These are phyloP conservation scores for Mormyrus lacerda DNA, from an alignment of 2,113 vertebrate genomes.

Conservation along the genomic window DNA sequence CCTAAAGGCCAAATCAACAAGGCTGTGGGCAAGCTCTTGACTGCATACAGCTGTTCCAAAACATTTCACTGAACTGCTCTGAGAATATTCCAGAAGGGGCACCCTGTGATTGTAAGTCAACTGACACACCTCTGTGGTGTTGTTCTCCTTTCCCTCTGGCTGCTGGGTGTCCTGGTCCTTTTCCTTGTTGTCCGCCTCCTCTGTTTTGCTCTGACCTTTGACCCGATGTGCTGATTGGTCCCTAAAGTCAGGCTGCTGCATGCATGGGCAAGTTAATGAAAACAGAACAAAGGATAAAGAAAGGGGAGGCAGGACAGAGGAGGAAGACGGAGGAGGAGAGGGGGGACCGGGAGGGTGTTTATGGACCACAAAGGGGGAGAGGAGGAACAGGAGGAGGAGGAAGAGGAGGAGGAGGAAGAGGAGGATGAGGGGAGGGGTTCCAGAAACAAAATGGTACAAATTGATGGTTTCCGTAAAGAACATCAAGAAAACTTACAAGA, in stretches of 20 bases:
- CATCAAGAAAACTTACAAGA: slow-evolving; percentile 73
- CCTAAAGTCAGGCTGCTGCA: slow-evolving; percentile 91
- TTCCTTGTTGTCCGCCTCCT: slow-evolving; percentile 56
- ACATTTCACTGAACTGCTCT: background rate
- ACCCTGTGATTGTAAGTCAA: background rate
- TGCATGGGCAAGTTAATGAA: slow-evolving; percentile 87
- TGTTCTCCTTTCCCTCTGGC: slow-evolving; percentile 67
- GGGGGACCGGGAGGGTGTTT: slow-evolving; percentile 28
- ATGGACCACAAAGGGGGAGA: slow-evolving; percentile 19
- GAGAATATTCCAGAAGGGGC: background rate
- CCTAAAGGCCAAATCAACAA: slow-evolving; percentile 47
- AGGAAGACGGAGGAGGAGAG: slow-evolving; percentile 47
- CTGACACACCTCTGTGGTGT: slow-evolving; percentile 62
- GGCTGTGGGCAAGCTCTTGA: slow-evolving; percentile 33
- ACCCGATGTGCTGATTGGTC: slow-evolving; percentile 61
- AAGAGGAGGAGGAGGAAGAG: slow-evolving; percentile 1
- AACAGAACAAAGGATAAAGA: slow-evolving; percentile 61
- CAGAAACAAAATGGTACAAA: slow-evolving; percentile 49
- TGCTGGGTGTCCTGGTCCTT: slow-evolving; percentile 62
- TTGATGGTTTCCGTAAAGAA: slow-evolving; percentile 62
- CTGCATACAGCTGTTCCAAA: slow-evolving; percentile 37
- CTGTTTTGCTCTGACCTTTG: slow-evolving; percentile 56
- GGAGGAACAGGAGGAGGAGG: slow-evolving; percentile 11
- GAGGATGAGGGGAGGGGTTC: slow-evolving; percentile 21
- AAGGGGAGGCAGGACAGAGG: slow-evolving; percentile 38